Percentiles rank a stretch among this genome's conserved stretches.
These are phyloP conservation scores for Dicycla oo DNA, from an alignment of 2,888 invertebrate genomes.

Conservation along the genomic window DNA sequence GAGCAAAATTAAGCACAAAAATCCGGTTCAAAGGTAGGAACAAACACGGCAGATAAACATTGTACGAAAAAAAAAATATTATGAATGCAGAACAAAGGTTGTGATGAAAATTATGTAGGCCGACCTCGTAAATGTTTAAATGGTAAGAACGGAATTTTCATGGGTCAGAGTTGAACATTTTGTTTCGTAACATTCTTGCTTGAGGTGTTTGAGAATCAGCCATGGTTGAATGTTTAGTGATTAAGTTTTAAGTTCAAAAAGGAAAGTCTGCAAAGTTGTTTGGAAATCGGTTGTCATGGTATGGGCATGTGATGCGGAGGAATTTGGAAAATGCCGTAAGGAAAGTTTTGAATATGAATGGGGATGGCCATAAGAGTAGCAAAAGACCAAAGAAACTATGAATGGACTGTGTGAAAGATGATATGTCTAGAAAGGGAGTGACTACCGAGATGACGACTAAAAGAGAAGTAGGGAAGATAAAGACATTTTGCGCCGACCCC, in stretches of 20 bases:
- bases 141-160: slow-evolving; percentile 43
- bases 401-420: no score
- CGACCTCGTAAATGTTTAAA: slow-evolving; percentile 56
- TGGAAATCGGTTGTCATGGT: no score
- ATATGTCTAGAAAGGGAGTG: no score
- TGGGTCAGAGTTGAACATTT: slow-evolving; percentile 12
- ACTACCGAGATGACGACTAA: no score
- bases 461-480: no score
- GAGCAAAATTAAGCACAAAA: slow-evolving; percentile 41
- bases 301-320: neutral
- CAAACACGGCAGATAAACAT: slow-evolving; percentile 53
- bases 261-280: neutral
- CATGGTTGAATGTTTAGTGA: neutral
- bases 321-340: no score
- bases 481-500: no score
- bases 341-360: no score
- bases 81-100: slow-evolving; percentile 48
- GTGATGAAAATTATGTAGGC: slow-evolving; percentile 49
- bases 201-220: neutral
- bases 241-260: neutral
- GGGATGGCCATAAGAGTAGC: no score
- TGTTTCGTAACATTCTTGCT: slow-evolving; percentile 17
- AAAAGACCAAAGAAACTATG: no score
- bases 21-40: slow-evolving; percentile 28
- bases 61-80: slow-evolving; percentile 56